Percentiles rank a stretch among this genome's conserved stretches.
These are phyloP conservation scores for Oreochromis mossambicus DNA, from an alignment of 2,797 vertebrate species.

Conservation along the genomic window DNA sequence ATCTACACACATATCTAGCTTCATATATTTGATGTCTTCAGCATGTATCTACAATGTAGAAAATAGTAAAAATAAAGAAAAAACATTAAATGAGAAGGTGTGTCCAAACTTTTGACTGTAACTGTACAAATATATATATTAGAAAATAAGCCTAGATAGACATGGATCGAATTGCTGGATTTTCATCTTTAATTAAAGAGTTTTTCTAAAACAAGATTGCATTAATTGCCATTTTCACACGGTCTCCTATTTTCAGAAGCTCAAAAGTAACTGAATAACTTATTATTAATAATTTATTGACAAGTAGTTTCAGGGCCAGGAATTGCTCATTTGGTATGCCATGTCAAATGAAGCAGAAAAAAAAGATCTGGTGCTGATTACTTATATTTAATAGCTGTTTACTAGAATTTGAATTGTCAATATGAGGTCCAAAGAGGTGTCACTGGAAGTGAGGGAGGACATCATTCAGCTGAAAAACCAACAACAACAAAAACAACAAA, in stretches of 20 bases:
- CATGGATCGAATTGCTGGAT: neutral
- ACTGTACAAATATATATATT: neutral
- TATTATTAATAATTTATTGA: neutral
- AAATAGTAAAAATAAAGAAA: neutral
- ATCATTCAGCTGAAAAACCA: neutral
- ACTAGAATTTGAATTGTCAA: neutral
- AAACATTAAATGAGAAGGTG: neutral
- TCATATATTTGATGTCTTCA: neutral
- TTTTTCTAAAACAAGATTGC: neutral
- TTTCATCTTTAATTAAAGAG: neutral
- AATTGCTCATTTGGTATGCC: neutral
- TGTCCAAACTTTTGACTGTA: neutral
- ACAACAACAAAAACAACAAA: neutral
- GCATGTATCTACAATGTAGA: neutral
- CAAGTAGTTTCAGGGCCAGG: neutral
- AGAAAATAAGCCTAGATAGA: neutral
- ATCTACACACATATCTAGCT: accelerated
- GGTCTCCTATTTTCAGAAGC: neutral
- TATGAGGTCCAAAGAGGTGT: neutral
- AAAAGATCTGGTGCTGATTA: neutral
- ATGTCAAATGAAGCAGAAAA: neutral
- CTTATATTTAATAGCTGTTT: neutral
- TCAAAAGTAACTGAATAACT: neutral
- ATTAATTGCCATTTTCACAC: neutral
- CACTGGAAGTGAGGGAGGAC: neutral